Conservation (phyloP, 2,797 vertebrate genomes). For the Sandelia bainsii region DNA sequence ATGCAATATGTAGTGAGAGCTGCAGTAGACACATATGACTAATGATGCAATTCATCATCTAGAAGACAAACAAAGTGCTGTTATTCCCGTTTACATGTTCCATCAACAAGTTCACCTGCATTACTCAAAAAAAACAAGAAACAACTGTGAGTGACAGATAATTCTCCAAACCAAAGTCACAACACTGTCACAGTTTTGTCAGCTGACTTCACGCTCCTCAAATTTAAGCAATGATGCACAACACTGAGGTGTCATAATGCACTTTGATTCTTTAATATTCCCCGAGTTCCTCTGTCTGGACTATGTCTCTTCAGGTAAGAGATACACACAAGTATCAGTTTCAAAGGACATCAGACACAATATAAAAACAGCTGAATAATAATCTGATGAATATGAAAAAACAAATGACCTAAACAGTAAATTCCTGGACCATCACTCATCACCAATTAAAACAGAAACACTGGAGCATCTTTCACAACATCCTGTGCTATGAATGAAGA, state of each 20-base stretch:
- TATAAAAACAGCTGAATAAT: not conserved
- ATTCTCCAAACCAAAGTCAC: not conserved
- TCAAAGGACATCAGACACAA: not conserved
- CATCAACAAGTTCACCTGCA: constrained; percentile 5
- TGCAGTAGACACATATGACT: constrained; percentile 25
- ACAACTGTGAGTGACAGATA: not conserved
- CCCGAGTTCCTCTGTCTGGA: not conserved
- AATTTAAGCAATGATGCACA: not conserved
- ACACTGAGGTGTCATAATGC: too few relatives aligned
- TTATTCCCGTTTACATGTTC: constrained; percentile 15
- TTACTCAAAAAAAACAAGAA: not conserved
- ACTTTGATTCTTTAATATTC: not conserved
- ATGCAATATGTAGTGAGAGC: constrained; percentile 25
- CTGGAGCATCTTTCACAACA: not conserved
- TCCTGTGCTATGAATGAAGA: too few relatives aligned
- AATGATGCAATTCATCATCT: constrained; percentile 6
- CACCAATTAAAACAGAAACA: not conserved
- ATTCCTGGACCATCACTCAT: too few relatives aligned
- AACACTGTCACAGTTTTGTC: not conserved
- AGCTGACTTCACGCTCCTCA: too few relatives aligned
- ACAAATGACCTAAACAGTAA: too few relatives aligned
- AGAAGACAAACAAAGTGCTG: constrained; percentile 31
- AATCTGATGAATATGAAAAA: not conserved
- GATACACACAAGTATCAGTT: not conserved
- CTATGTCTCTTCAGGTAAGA: too few relatives aligned